Conservation (phyloP, 2,888 invertebrate genomes). For the Latrodectus hesperus region DNA sequence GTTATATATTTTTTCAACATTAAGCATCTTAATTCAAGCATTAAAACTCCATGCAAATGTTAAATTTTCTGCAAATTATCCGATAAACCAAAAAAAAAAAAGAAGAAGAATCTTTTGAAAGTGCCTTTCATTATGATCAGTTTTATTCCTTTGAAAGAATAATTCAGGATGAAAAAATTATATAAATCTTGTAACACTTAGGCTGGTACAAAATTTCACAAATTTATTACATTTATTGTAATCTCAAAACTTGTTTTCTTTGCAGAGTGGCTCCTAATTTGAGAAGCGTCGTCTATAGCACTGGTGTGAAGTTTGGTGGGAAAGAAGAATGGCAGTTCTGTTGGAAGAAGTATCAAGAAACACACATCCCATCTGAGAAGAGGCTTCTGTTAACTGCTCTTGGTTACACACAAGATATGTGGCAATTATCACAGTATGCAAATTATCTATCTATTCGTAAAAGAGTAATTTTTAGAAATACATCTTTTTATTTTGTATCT, state of each 20-base stretch:
- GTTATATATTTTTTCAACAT: too few relatives aligned
- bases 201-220: too few relatives aligned
- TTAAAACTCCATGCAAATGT: too few relatives aligned
- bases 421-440: constrained; percentile 73
- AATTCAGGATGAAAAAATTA: too few relatives aligned
- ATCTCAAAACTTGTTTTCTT: neutral
- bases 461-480: constrained; percentile 11
- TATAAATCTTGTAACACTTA: too few relatives aligned
- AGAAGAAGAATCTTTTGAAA: too few relatives aligned
- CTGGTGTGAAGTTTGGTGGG: constrained; percentile 76
- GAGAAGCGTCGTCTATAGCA: constrained; percentile 81
- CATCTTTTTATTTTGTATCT: neutral
- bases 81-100: too few relatives aligned
- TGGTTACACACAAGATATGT: constrained; percentile 73
- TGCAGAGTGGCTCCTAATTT: constrained; percentile 82
- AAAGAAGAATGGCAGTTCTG: constrained; percentile 74
- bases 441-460: neutral
- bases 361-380: constrained; percentile 74
- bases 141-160: too few relatives aligned
- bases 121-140: too few relatives aligned
- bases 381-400: constrained; percentile 73
- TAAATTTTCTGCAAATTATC: too few relatives aligned
- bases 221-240: neutral
- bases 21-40: too few relatives aligned
- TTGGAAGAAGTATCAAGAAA: constrained; percentile 73